Evolutionary conservation across 2,113 vertebrate genomes (phyloP).

Genomic region (Microcebus murinus): DNA sequence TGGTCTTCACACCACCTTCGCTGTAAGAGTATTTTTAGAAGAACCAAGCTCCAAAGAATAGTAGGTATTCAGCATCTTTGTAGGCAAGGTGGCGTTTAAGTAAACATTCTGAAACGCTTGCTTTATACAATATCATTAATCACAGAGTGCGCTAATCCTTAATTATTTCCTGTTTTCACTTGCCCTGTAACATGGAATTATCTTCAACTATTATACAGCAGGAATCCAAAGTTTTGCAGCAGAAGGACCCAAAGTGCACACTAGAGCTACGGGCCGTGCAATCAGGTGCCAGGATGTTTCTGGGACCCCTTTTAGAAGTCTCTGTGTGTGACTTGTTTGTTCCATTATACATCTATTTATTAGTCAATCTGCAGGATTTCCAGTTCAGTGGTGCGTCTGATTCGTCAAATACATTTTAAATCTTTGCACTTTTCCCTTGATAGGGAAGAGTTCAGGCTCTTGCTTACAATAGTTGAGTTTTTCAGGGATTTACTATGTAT

Average conservation of each 20-base stretch:
- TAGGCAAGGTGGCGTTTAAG: conserved; percentile 14
- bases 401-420: conserved; percentile 65
- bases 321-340: conserved; percentile 42
- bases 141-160: conserved; percentile 70
- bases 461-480: conserved; percentile 48
- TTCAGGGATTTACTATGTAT: conserved; percentile 56
- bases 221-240: conserved; percentile 58
- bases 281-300: neutral
- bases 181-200: conserved; percentile 72
- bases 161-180: conserved; percentile 71
- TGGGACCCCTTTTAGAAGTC: conserved; percentile 33
- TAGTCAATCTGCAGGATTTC: conserved; percentile 67
- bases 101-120: conserved; percentile 75
- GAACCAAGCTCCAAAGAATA: conserved; percentile 28
- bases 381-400: conserved; percentile 72
- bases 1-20: conserved; percentile 45
- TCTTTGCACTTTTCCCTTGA: neutral
- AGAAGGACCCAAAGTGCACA: conserved; percentile 56
- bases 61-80: conserved; percentile 53
- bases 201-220: conserved; percentile 65
- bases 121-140: conserved; percentile 73
- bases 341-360: conserved; percentile 56
- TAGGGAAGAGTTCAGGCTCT: conserved; percentile 50
- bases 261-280: conserved; percentile 53
- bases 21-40: conserved; percentile 70